Conservation (phyloP, 1,140 invertebrate genomes). For the Chlorops oryzae region DNA sequence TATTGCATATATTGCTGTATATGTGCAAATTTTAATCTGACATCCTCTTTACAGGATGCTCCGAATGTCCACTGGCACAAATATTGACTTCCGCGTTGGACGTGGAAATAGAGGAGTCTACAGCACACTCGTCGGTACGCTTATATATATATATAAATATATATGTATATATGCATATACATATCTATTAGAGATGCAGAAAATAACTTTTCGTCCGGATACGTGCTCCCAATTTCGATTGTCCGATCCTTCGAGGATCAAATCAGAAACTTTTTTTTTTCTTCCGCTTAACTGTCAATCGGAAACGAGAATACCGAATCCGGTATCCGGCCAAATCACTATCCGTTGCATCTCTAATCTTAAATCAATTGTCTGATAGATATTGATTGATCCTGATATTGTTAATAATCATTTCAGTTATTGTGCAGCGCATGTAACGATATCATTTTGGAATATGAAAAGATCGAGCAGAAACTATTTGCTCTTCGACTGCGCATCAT, state of each 20-base stretch:
- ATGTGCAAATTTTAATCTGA: neutral
- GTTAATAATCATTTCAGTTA: constrained; percentile 14
- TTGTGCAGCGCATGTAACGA: constrained; percentile 15
- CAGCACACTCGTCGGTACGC: constrained; percentile 13
- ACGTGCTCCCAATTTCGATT: too few species aligned
- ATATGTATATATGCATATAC: neutral
- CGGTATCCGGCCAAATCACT: too few species aligned
- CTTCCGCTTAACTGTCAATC: too few species aligned
- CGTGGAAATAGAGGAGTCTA: constrained; percentile 11
- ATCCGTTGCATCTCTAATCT: too few species aligned
- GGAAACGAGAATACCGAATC: too few species aligned
- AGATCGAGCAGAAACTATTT: constrained; percentile 3
- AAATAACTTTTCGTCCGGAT: too few species aligned
- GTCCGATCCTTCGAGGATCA: too few species aligned
- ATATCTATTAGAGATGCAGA: too few species aligned
- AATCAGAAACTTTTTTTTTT: too few species aligned
- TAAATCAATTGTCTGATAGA: too few species aligned
- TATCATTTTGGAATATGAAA: constrained; percentile 14
- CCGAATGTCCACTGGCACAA: constrained; percentile 11
- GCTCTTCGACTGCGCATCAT: constrained; percentile 9
- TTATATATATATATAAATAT: neutral
- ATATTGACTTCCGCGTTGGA: constrained; percentile 8
- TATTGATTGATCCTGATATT: too few species aligned
- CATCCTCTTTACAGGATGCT: constrained; percentile 1
- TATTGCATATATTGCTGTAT: too few species aligned